Percentiles rank a stretch among this genome's conserved stretches.
Evolutionary conservation across 2,888 invertebrate genomes (phyloP).

Genomic region (Dasypolia templi): DNA sequence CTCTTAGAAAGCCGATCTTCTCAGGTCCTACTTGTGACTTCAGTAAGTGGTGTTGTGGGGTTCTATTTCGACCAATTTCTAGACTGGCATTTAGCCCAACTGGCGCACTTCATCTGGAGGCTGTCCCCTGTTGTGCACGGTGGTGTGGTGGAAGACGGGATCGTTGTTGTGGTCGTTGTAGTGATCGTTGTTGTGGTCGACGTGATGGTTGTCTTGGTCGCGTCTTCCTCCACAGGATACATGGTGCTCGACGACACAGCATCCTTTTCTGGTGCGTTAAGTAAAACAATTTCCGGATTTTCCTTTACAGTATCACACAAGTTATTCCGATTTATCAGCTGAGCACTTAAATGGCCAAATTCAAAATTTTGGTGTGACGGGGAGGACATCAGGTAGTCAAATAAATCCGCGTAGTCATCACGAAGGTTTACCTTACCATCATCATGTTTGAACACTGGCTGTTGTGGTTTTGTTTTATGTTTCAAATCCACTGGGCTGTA

Average conservation of each 20-base stretch:
- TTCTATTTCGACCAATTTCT: slow-evolving; percentile 15
- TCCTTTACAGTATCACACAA: no score
- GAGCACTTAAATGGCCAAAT: background rate
- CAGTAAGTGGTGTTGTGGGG: background rate
- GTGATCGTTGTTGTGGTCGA: background rate
- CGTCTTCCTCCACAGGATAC: background rate
- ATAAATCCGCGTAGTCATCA: background rate
- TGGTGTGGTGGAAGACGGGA: background rate
- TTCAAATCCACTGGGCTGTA: background rate
- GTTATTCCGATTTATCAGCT: background rate
- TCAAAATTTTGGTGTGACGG: background rate
- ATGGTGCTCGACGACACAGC: slow-evolving; percentile 19
- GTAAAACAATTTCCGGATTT: no score
- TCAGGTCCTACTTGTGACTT: slow-evolving; percentile 6
- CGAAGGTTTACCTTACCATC: background rate
- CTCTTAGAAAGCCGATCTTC: background rate
- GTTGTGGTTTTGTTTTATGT: background rate
- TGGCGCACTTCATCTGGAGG: background rate
- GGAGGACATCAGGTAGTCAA: background rate
- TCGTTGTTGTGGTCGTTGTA: background rate
- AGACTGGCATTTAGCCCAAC: slow-evolving; percentile 16
- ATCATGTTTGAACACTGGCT: background rate
- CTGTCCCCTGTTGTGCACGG: background rate
- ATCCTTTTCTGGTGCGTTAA: background rate
- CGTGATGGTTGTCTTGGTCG: rapidly evolving